Evolutionary conservation across 2,797 vertebrate species (phyloP), one percentile per base, ranked within the genome.

Genomic region (Sebastes umbrosus): DNA sequence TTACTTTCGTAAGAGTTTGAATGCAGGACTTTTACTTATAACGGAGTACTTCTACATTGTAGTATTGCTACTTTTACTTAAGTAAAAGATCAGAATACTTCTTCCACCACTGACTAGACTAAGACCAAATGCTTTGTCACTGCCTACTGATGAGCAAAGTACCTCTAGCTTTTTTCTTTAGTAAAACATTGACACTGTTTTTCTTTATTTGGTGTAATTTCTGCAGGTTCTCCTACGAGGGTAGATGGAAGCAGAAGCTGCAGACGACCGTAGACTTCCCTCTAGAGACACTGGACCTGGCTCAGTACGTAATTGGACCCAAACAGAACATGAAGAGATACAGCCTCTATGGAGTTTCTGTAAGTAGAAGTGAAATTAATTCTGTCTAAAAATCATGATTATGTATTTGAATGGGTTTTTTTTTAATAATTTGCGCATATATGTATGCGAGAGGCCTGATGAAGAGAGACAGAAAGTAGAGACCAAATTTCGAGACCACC

Each of bases 191-290:
- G 6, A 74, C 7, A 2, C 20, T 71, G 1, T 58, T 43, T 14
- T 57, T 71, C 34, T 63, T 6, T 31, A 8, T 34, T 60, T 25
- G 50, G 12, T 31, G 8, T 59, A 1, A 13, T 46, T 57, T 78
- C 58, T 88, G 27, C 57, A 96, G 99, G 83, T 99, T 99, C 93
- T 99, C 97, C 54, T 99, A 98, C 7, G 98, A 99, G 84, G 99
- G 99, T 66, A 95, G 98, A 74, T 99, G 98, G 99, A 98, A 99
- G 80, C 98, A 99, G 92, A 99, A 99, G 90, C 95, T 99, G 79
- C 99, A 99, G 79, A 98, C 98, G 0, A 94, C 95, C 16, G 99
- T 99, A n/a, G 98, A 99, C 92, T 99, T 99, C 85, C 96, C 98
- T 2, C 90, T 98, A 78, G 98, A 99, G 92, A 95, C 85, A 86